Evolutionary conservation across 23 tunicate genomes (phyloP).

Genomic region (Halocynthia aurantium): DNA sequence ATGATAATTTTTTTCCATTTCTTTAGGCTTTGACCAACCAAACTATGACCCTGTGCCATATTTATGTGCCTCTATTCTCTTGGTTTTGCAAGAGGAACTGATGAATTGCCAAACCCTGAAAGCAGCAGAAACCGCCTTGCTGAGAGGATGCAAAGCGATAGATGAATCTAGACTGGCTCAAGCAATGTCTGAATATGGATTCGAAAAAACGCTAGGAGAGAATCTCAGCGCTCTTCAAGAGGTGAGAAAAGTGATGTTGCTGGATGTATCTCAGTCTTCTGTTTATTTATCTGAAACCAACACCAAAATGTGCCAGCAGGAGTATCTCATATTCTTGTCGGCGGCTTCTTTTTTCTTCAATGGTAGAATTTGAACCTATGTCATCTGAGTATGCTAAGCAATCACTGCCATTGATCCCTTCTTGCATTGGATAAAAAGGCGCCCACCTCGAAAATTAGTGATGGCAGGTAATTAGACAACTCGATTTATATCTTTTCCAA

Average conservation of each 20-base stretch:
- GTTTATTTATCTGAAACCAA: too few relatives aligned
- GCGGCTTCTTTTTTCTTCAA: too few relatives aligned
- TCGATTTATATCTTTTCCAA: not conserved
- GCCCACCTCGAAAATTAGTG: too few relatives aligned
- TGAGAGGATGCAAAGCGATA: conserved; percentile 4
- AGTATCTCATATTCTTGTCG: too few relatives aligned
- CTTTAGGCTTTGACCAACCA: conserved; percentile 27
- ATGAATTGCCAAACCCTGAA: conserved; percentile 24
- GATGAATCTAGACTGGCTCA: not conserved
- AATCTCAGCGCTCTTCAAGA: conserved; percentile 11
- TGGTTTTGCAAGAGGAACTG: conserved; percentile 11
- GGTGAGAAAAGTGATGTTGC: conserved; percentile 6
- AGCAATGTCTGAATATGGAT: conserved; percentile 4
- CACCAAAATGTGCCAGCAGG: too few relatives aligned
- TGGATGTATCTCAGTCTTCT: too few relatives aligned
- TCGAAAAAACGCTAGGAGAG: not conserved
- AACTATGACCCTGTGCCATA: conserved; percentile 48
- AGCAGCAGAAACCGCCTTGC: conserved; percentile 23
- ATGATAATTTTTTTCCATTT: not conserved
- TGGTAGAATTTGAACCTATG: too few relatives aligned
- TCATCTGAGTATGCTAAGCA: too few relatives aligned
- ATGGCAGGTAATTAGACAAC: too few relatives aligned
- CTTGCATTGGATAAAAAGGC: too few relatives aligned
- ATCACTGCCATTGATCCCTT: too few relatives aligned
- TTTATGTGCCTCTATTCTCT: conserved; percentile 31